Base-by-base conservation (phyloP, 1,140 invertebrate genomes). In the Chironomus striatipennis region DNA sequence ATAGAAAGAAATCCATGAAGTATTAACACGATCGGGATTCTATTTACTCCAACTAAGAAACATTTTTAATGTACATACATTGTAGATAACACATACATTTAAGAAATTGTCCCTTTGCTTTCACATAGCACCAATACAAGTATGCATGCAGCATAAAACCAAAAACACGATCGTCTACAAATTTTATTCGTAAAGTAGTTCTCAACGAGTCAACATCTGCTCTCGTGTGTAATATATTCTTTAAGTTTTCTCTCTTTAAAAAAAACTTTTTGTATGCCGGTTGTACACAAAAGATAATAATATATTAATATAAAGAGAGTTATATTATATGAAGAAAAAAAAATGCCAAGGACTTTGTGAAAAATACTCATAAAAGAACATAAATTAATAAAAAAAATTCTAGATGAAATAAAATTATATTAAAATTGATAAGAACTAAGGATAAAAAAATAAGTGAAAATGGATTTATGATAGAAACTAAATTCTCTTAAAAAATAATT, bases 131-230 rank as follows among this genome's bases (percentile, higher is more conserved):
- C 65, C n/a, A 7, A 70, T 17, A 70, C 17, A 20, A 20, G 65
- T 21, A 17, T 20, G 5, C n/a, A 17, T 70, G 65, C 17, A 70
- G 17, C 65, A 70, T 70, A 70, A 70, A 70, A 70, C 65, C 65
- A 70, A 70, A 70, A 20, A 70, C 65, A 70, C 65, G 65, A 70
- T 70, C 65, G 65, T 20, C 65, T 9, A 70, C 17, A 70, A 20
- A 70, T 18, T 20, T 20, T 21, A 70, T 70, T 70, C 65, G 65
- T 70, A 17, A 70, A 70, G 18, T 70, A 70, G 65, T 70, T 70
- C 65, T 70, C 65, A 17, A 21, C 65, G 65, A 70, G 65, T 18
- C 65, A 70, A 70, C 65, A 70, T 70, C 65, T 70, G 65, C 65
- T 70, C 20, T 21, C 20, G 17, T 8, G 65, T 70, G 7, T 70